phyloP scores from a whole-genome alignment of 1,140 invertebrate genomes.

The Lordiphosa collinella region DNA sequence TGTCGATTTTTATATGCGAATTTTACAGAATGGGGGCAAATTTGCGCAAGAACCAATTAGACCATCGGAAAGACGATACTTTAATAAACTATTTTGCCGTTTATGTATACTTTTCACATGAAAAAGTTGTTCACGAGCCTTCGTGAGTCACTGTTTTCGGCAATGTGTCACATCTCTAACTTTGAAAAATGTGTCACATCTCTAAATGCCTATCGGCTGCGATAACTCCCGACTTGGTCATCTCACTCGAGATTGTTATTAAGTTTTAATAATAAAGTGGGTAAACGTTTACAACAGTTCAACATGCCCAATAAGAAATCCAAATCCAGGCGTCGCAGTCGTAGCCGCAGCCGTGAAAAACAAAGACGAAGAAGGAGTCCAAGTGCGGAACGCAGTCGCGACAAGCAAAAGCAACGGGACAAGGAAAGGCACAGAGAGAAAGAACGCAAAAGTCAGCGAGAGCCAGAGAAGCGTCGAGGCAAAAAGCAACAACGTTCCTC shows the following conservation, averaged over 20 bases:
- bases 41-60: too few species aligned
- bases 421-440: slow-evolving; percentile 10
- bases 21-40: too few species aligned
- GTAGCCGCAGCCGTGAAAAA: slow-evolving; percentile 38
- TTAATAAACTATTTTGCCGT: too few species aligned
- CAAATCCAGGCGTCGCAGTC: slow-evolving; percentile 35
- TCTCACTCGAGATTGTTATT: slow-evolving; percentile 5
- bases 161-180: background rate
- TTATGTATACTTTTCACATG: too few species aligned
- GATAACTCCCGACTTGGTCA: background rate
- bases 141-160: too few species aligned
- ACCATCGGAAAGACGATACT: too few species aligned
- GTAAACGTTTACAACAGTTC: slow-evolving; percentile 30
- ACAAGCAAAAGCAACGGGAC: slow-evolving; percentile 18
- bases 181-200: background rate
- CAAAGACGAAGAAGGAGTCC: slow-evolving; percentile 9
- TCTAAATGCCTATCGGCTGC: slow-evolving; percentile 18
- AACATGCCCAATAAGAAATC: slow-evolving; percentile 56
- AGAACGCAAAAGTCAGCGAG: slow-evolving; percentile 9
- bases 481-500: slow-evolving; percentile 32
- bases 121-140: too few species aligned
- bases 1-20: too few species aligned
- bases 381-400: slow-evolving; percentile 8
- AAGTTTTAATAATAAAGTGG: slow-evolving; percentile 3
- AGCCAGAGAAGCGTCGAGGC: slow-evolving; percentile 14